Conservation (phyloP, 2,797 vertebrate genomes). For the Zalophus californianus region DNA sequence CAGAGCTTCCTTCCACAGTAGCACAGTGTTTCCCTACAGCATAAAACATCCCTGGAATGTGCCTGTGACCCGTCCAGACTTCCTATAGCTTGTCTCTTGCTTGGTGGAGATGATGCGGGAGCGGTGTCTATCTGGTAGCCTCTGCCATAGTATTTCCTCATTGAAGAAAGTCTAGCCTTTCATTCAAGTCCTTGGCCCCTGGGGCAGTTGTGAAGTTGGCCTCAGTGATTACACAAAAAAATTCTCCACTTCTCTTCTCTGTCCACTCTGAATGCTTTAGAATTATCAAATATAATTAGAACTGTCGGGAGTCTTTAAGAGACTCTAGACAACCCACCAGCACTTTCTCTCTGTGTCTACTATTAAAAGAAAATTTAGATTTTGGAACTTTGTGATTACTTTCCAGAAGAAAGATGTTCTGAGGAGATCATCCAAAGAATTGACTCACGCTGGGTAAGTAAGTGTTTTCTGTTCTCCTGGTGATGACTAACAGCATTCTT, state of each 20-base stretch:
- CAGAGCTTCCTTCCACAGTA: neutral
- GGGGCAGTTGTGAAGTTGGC: neutral
- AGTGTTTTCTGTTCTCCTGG: neutral
- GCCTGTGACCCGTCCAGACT: neutral
- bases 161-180: neutral
- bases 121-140: neutral
- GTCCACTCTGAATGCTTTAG: neutral
- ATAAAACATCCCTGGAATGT: neutral
- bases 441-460: neutral
- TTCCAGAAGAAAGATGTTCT: conserved; percentile 21
- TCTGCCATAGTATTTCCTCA: neutral
- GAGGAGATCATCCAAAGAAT: neutral
- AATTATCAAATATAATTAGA: neutral
- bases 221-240: neutral
- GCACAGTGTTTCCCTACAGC: neutral
- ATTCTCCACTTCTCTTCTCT: neutral
- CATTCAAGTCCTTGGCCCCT: neutral
- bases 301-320: neutral
- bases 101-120: neutral
- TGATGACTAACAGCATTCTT: conserved; percentile 53
- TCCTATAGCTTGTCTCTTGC: neutral
- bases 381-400: neutral
- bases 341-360: neutral
- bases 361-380: neutral
- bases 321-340: neutral